phyloP scores from a whole-genome alignment of 2,888 invertebrate genomes.

The Chloroclystis v-ata region DNA sequence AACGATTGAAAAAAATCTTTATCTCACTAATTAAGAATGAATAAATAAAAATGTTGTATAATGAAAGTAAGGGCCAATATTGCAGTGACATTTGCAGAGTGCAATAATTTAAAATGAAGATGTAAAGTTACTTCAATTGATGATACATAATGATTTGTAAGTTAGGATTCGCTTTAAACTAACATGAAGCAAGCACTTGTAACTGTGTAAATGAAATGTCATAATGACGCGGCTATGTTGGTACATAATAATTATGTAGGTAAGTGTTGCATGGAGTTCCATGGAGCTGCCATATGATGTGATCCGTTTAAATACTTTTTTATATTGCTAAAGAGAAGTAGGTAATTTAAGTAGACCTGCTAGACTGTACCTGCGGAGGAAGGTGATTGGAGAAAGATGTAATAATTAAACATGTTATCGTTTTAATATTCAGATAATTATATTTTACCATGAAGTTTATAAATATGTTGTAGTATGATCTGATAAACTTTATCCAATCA shows the following conservation, averaged over 20 bases:
- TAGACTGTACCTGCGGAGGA: slow-evolving; percentile 69
- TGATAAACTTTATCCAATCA: slow-evolving; percentile 71
- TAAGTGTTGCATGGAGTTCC: slow-evolving; percentile 71
- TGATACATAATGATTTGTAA: slow-evolving; percentile 30
- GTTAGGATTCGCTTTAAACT: slow-evolving; percentile 48
- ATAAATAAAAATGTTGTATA: slow-evolving; percentile 53
- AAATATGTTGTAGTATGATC: slow-evolving; percentile 27
- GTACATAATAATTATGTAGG: slow-evolving; percentile 35
- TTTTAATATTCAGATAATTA: slow-evolving; percentile 51
- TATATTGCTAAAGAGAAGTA: slow-evolving; percentile 71
- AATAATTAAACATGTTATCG: slow-evolving; percentile 46
- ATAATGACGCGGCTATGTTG: slow-evolving; percentile 61
- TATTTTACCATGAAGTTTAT: slow-evolving; percentile 40
- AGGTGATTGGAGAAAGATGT: slow-evolving; percentile 65
- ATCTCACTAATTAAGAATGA: slow-evolving; percentile 75
- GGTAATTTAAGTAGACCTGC: slow-evolving; percentile 72
- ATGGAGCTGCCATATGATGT: slow-evolving; percentile 75
- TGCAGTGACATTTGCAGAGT: slow-evolving; percentile 65
- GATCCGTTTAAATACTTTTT: slow-evolving; percentile 76
- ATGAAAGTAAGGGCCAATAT: slow-evolving; percentile 53
- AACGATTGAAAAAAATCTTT: slow-evolving; percentile 63
- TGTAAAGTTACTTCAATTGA: slow-evolving; percentile 23
- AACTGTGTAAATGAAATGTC: slow-evolving; percentile 61
- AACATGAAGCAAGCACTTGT: slow-evolving; percentile 44
- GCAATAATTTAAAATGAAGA: slow-evolving; percentile 40